Evolutionary conservation across 2,113 vertebrate species (phyloP), one percentile per base, ranked within the genome.

Genomic region (Pimephales promelas): DNA sequence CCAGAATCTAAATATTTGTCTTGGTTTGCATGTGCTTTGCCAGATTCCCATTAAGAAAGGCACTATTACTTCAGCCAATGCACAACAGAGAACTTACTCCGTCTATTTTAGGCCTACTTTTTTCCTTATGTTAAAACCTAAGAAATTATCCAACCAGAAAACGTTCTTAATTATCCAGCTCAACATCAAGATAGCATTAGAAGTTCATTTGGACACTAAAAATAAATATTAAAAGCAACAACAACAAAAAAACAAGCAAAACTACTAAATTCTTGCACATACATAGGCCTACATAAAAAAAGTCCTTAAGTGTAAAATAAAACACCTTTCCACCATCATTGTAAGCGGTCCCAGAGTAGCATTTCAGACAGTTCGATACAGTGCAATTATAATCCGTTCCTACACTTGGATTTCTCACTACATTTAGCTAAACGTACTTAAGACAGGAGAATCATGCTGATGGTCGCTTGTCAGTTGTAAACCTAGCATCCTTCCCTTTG

Each of bases 31-130:
- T 81, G 20, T 76, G 20, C 52, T 66, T 85, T 31, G 24, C 24
- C 5, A 80, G 68, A 74, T 77, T 64, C 31, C 26, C 13, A 84
- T 62, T 26, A 66, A 18, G 45, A 61, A 26, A 36, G 54, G 43
- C 83, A 66, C 57, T 49, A 66, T 56, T 68, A 45, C 34, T 26
- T 78, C 54, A 59, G n/a, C 22, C 24, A 28, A 47, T 14, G 11
- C 70, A 72, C 40, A 24, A 45, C 3, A 36, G 26, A 36, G 18
- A 70, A 45, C 36, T 71, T 45, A 2, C 4, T 71, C 62, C 20
- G 34, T 64, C 62, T 20, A 66, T 66, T 66, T 34, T 18, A 36
- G 62, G 28, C 66, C 10, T 71, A 11, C 22, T 11, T 61, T 61
- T 26, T 24, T 5, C 10, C 22, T 71, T 24, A 2, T 6, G 11